These are phyloP conservation scores for Enteromius fasciolatus DNA, from an alignment of 2,797 vertebrate species.

Conservation along the genomic window DNA sequence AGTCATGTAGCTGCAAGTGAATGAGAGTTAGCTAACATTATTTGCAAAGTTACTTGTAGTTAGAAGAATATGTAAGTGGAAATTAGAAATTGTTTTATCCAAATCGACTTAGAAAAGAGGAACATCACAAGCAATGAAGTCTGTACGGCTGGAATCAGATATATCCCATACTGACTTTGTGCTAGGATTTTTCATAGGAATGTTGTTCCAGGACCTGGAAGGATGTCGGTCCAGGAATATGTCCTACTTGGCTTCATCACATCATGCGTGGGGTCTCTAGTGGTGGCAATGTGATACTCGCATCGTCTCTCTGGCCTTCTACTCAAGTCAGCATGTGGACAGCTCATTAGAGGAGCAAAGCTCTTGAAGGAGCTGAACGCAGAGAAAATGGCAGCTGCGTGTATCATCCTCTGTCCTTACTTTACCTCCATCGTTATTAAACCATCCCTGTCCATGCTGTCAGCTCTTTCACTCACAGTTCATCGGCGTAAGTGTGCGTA, in stretches of 20 bases:
- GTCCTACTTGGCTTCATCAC: slow-evolving; percentile 17
- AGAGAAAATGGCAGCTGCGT: slow-evolving; percentile 10
- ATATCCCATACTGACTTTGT: background rate
- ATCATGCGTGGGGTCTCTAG: slow-evolving; percentile 3
- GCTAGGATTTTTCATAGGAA: slow-evolving; percentile 14
- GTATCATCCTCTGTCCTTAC: slow-evolving; percentile 40
- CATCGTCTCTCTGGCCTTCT: slow-evolving; percentile 19
- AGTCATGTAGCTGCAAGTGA: no score
- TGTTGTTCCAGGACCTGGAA: background rate
- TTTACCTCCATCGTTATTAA: slow-evolving; percentile 45
- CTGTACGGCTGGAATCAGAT: background rate
- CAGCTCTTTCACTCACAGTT: slow-evolving; percentile 49
- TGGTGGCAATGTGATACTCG: slow-evolving; percentile 26
- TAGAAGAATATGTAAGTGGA: no score
- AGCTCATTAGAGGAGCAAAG: slow-evolving; percentile 27
- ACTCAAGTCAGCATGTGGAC: slow-evolving; percentile 25
- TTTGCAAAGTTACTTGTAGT: no score
- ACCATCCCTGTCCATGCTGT: slow-evolving; percentile 25
- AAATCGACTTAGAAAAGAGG: background rate
- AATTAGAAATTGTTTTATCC: background rate
- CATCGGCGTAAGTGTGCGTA: slow-evolving; percentile 12
- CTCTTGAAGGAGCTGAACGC: slow-evolving; percentile 28
- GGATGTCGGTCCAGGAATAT: background rate
- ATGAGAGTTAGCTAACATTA: no score
- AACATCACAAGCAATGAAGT: background rate